Base-by-base conservation (phyloP, 2,113 vertebrate species). In the Chitala chitala region DNA sequence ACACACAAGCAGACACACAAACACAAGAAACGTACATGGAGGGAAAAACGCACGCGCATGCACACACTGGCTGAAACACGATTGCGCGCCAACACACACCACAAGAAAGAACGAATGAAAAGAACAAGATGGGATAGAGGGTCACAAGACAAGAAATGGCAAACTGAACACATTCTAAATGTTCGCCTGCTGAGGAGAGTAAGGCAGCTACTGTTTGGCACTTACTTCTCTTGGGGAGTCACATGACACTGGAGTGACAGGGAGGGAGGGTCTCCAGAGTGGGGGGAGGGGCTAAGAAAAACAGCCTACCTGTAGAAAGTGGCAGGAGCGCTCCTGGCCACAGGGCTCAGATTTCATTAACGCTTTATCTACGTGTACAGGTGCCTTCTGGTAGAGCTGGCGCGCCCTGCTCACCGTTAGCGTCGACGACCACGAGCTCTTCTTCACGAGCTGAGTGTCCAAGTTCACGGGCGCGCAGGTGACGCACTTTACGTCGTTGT, bases 351-450 rank as follows among this genome's bases (percentile, higher is more conserved):
- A 86, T 90, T 96, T 96, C 90, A 96, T 88, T 92, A 98, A 82
- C 85, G 93, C 93, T 91, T 96, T 97, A 89, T 96, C 97, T 94
- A 98, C 88, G 89, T 98, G 96, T 88, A 95, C 88, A 17, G 94
- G 87, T 42, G 92, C 91, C 83, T 95, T 94, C 90, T 94, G 93
- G 90, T 96, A 97, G 82, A 98, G 92, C 88, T 98, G 94, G 78
- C 92, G 92, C 81, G 97, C 95, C 85, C 94, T 94, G 93, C 97
- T 99, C 90, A 99, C 97, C 38, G 94, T 98, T 86, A 99, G 90
- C 1, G 95, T 95, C 75, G 97, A 99, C 59, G 97, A 96, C 96
- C 97, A 99, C 71, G 94, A 93, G 79, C 95, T 95, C 89, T 99
- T 98, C 94, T 99, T 98, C 86, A 94, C 89, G 75, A 96, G 87